Conservation (phyloP, 1,140 invertebrate species). For the Coenobita brevimanus region DNA sequence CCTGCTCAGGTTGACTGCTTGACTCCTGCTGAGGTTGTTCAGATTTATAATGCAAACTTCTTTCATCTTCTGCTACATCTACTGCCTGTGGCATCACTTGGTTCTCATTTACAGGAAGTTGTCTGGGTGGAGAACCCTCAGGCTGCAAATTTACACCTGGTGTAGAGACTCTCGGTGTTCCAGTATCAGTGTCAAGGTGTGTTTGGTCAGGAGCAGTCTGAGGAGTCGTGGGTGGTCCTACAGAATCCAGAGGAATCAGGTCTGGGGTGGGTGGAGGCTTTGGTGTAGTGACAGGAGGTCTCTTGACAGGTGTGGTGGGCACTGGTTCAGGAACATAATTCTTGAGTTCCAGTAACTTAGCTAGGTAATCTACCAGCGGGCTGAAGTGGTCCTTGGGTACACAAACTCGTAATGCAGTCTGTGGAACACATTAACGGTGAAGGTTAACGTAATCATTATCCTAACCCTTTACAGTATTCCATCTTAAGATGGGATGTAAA, state of each 20-base stretch:
- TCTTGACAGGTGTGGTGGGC: neutral
- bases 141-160: neutral
- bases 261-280: neutral
- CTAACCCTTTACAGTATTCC: no score
- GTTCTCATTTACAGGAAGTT: neutral
- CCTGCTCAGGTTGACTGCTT: neutral
- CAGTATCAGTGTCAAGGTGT: neutral
- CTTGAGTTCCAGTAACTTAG: constrained; percentile 59
- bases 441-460: no score
- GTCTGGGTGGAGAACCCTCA: neutral
- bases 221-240: neutral
- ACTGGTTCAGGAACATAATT: constrained; percentile 45
- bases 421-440: no score
- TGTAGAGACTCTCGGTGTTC: no score
- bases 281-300: neutral
- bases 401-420: constrained; percentile 64
- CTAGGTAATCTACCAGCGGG: constrained; percentile 61
- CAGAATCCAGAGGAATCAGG: neutral
- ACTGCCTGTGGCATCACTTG: neutral
- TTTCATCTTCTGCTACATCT: neutral
- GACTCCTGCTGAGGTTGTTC: neutral
- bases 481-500: no score
- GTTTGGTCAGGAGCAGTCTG: neutral
- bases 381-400: constrained; percentile 67
- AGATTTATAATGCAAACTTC: neutral